These are phyloP conservation scores for Malurus melanocephalus DNA, from an alignment of 2,113 vertebrate species.

Conservation along the genomic window DNA sequence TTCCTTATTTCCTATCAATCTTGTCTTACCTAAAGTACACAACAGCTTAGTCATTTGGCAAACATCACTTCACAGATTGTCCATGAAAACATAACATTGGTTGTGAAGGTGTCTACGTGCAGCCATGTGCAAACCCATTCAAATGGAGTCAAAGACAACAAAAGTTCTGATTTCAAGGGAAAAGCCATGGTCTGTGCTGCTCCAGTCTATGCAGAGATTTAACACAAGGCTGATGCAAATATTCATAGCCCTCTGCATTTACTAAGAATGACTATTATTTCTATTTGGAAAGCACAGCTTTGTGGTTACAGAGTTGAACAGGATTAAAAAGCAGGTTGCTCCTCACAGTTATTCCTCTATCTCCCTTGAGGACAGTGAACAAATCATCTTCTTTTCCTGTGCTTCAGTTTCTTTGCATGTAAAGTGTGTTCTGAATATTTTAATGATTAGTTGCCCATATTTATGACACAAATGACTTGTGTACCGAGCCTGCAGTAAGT, in stretches of 20 bases:
- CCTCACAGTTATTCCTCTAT: background rate
- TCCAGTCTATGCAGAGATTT: background rate
- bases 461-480: background rate
- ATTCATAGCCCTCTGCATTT: background rate
- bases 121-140: background rate
- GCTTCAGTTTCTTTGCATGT: background rate
- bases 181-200: background rate
- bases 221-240: background rate
- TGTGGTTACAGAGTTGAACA: background rate
- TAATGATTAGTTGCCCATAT: background rate
- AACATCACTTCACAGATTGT: background rate
- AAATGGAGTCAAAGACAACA: background rate
- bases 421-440: background rate
- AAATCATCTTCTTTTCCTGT: background rate
- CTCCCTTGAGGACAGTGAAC: background rate
- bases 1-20: background rate
- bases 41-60: background rate
- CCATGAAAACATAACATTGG: background rate
- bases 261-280: background rate
- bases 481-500: background rate
- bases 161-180: background rate
- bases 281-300: background rate
- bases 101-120: background rate
- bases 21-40: background rate
- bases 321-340: background rate